Evolutionary conservation across 2,113 vertebrate species (phyloP).

Genomic region (Campylomormyrus tamandua): DNA sequence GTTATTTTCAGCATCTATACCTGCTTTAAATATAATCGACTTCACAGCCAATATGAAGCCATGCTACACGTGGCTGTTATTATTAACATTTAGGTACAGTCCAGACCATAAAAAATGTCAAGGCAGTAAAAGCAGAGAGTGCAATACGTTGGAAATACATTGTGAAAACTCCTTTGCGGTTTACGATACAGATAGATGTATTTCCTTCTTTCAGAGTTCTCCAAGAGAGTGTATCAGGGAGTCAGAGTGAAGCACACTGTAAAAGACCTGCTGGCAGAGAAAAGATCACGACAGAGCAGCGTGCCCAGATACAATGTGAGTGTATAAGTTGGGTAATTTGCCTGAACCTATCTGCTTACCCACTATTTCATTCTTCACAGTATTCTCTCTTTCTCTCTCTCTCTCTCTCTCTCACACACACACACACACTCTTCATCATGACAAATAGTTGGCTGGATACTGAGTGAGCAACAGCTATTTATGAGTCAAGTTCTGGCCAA

Average conservation of each 20-base stretch:
- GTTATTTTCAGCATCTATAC: background rate
- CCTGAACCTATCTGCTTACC: background rate
- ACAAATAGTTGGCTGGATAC: background rate
- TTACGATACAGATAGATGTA: background rate
- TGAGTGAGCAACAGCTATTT: background rate
- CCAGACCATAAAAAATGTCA: background rate
- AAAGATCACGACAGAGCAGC: conserved; percentile 73
- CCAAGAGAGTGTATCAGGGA: conserved; percentile 86
- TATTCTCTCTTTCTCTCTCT: background rate
- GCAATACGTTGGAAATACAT: background rate
- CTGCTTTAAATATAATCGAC: background rate
- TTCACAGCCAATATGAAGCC: background rate
- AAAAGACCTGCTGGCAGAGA: conserved; percentile 91
- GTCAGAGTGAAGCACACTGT: conserved; percentile 94
- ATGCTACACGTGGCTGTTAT: background rate
- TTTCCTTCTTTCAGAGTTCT: conserved; percentile 61
- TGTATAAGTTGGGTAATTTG: conserved; percentile 18
- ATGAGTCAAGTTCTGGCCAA: background rate
- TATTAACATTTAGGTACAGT: background rate
- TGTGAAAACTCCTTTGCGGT: background rate
- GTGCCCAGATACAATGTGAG: conserved; percentile 74
- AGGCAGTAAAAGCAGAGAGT: background rate
- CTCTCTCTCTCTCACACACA: background rate
- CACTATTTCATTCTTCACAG: background rate
- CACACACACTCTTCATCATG: background rate